Percentiles rank a stretch among this genome's conserved stretches.
phyloP scores from a whole-genome alignment of 1,140 invertebrate genomes.

The Bacillus rossius region DNA sequence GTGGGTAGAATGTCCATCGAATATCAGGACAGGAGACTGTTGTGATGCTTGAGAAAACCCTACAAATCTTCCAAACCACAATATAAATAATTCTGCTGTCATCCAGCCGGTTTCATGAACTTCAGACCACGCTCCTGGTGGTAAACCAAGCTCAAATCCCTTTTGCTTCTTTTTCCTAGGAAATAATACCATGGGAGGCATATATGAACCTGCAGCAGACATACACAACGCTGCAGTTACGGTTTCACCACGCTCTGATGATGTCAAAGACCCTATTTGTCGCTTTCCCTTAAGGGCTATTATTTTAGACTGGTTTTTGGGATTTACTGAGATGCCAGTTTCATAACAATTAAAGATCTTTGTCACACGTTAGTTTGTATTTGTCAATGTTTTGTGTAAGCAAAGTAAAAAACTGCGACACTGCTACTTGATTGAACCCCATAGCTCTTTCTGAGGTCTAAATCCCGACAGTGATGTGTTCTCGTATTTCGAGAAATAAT shows the following conservation, averaged over 20 bases:
- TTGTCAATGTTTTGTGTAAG: conserved; percentile 14
- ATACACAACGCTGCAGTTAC: conserved; percentile 26
- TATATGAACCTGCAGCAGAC: conserved; percentile 27
- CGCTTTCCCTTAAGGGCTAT: conserved; percentile 16
- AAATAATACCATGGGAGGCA: conserved; percentile 36
- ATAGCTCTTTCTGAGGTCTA: conserved; percentile 18
- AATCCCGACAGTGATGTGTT: too few relatives aligned
- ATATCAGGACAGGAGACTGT: conserved; percentile 17
- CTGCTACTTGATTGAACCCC: conserved; percentile 22
- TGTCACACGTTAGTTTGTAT: conserved; percentile 6
- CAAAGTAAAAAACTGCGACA: conserved; percentile 20
- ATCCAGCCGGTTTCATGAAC: conserved; percentile 19
- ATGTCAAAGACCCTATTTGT: conserved; percentile 27
- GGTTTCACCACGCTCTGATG: conserved; percentile 24
- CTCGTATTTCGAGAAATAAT: too few relatives aligned
- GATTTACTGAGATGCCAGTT: conserved; percentile 31
- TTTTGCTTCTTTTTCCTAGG: conserved; percentile 24
- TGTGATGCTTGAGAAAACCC: conserved; percentile 15
- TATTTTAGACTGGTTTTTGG: conserved; percentile 20
- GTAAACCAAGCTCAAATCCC: conserved; percentile 11
- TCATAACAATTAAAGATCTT: conserved; percentile 41
- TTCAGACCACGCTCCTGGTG: conserved; percentile 5
- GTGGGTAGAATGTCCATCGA: conserved; percentile 28
- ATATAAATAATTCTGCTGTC: conserved; percentile 17
- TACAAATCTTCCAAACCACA: conserved; percentile 20